Evolutionary conservation across 2,888 invertebrate species (phyloP).

Genomic region (Drosophila aldrichi): DNA sequence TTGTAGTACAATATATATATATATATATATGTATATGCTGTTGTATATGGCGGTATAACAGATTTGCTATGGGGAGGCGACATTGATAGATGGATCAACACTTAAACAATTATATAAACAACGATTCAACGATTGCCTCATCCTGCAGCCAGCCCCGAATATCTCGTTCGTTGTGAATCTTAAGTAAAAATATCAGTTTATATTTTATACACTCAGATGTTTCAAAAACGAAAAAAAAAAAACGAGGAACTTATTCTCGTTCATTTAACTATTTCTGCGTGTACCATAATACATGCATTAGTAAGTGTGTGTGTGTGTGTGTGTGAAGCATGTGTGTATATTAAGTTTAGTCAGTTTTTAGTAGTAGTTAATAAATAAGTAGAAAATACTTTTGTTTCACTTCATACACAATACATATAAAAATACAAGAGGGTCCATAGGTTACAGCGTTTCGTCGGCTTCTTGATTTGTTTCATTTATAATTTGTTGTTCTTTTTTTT

Average conservation of each 20-base stretch:
- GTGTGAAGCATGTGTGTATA: slow-evolving; percentile 9
- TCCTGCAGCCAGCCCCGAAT: slow-evolving; percentile 8
- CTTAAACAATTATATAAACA: slow-evolving; percentile 40
- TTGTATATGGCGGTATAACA: slow-evolving; percentile 26
- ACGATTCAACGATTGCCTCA: slow-evolving; percentile 7
- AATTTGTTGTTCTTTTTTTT: not conserved
- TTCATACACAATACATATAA: slow-evolving; percentile 60
- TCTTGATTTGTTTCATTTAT: slow-evolving; percentile 25
- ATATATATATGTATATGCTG: not conserved
- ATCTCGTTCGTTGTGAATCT: slow-evolving; percentile 20
- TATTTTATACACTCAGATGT: slow-evolving; percentile 61
- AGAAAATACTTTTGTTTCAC: slow-evolving; percentile 58
- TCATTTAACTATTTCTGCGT: slow-evolving; percentile 3
- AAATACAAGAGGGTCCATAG: slow-evolving; percentile 78
- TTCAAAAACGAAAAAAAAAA: slow-evolving; percentile 41
- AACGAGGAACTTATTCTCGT: slow-evolving; percentile 13
- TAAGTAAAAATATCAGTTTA: slow-evolving; percentile 64
- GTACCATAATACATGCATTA: slow-evolving; percentile 1
- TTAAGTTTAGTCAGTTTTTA: slow-evolving; percentile 12
- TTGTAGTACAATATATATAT: slow-evolving; percentile 7
- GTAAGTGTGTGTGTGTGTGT: not conserved
- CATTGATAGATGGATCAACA: slow-evolving; percentile 38
- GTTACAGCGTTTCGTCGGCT: slow-evolving; percentile 54
- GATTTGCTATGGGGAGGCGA: slow-evolving; percentile 14
- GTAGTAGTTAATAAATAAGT: slow-evolving; percentile 60